Conservation (phyloP, 1,140 invertebrate species). For the Pachypeltis micranthus region DNA sequence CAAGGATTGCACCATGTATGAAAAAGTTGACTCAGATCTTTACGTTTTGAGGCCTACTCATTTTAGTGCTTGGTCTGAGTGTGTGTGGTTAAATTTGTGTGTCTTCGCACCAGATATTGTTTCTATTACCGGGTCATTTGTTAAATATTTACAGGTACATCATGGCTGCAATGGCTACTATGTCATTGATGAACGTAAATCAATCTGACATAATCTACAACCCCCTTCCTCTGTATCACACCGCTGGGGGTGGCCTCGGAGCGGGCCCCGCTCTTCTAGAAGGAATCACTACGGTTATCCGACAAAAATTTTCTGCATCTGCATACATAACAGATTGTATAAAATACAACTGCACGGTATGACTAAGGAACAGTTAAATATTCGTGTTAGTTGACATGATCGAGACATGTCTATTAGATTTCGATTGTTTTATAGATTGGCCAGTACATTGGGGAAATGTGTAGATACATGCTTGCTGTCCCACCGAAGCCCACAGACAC, state of each 20-base stretch:
- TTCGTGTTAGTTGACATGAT: neutral
- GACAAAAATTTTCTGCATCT: slow-evolving; percentile 62
- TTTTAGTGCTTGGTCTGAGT: no score
- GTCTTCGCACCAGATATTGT: no score
- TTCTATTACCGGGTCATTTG: no score
- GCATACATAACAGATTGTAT: slow-evolving; percentile 64
- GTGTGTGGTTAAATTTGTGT: no score
- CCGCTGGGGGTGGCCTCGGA: slow-evolving; percentile 49
- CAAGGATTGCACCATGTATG: no score
- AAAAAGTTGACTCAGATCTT: no score
- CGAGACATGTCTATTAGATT: no score
- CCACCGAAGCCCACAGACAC: slow-evolving; percentile 39
- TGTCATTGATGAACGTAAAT: slow-evolving; percentile 34
- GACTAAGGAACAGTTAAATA: neutral
- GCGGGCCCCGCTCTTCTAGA: slow-evolving; percentile 47
- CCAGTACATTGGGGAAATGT: slow-evolving; percentile 73
- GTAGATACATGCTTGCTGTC: slow-evolving; percentile 58
- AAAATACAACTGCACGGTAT: slow-evolving; percentile 58
- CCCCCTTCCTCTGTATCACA: slow-evolving; percentile 57
- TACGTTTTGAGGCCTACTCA: no score
- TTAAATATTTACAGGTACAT: slow-evolving; percentile 34
- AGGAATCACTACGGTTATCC: slow-evolving; percentile 51
- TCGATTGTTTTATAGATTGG: slow-evolving; percentile 39
- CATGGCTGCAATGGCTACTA: slow-evolving; percentile 35
- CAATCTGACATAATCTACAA: slow-evolving; percentile 43